Base-by-base conservation (phyloP, 2,113 vertebrate genomes). In the Eolophus roseicapilla region DNA sequence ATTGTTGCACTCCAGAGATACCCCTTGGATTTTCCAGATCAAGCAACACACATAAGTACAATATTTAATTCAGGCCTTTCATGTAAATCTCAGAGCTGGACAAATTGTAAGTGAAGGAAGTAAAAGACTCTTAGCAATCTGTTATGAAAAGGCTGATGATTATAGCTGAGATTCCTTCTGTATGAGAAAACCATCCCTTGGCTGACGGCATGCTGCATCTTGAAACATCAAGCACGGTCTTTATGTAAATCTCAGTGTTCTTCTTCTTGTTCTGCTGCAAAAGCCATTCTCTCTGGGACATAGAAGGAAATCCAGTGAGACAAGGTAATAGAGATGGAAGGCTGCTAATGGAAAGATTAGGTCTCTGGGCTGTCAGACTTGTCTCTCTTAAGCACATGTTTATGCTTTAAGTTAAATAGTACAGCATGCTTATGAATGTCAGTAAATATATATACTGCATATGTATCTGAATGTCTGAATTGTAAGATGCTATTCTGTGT, bases 261-360 rank as follows among this genome's bases (percentile, higher is more conserved):
- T 92, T 93, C 97, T 97, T 68, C 95, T 64, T 79, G 76, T 95
- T 98, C 95, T 97, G 69, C 94, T 96, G 87, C 97, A 96, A 95
- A 93, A 95, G 91, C 78, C 82, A 24, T 96, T 95, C 88, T 82
- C 82, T 19, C 60, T 68, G 73, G 95, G 97, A 95, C 97, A 84
- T 50, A 52, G 94, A 88, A 97, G 98, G 97, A 98, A 98, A 98
- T 98, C 97, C 96, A 97, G 97, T 77, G 97, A 98, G 98, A 98
- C 98, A 97, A 93, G 93, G 91, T 98, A 98, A 98, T 98, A 92
- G 96, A 92, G 91, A 94, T 94, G 94, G 97, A 96, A 78, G 96
- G 94, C 90, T 97, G 96, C 94, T 98, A 97, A 98, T 97, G 87
- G 96, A 95, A 97, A 97, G 95, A 95, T 98, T 95, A 88, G 43